Base-by-base conservation (phyloP, 2,888 invertebrate species). In the Diogma glabrata region DNA sequence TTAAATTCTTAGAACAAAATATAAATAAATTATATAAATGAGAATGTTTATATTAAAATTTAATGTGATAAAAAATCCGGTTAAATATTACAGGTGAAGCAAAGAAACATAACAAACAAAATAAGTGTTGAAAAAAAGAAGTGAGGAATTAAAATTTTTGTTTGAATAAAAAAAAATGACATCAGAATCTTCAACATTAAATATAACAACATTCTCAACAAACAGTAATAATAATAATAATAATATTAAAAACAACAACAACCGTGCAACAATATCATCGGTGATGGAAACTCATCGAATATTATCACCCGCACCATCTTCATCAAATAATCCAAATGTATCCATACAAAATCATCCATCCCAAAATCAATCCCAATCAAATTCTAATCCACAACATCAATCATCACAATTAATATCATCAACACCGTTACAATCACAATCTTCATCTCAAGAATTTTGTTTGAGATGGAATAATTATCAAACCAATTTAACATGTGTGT, bases 401-500 rank as follows among this genome's bases (percentile, higher is more conserved):
- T 60, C 63, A 14, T 33, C 48, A 55, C 52, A 61, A 59, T 53
- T 55, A 59, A 50, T n/a, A 55, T 20, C 53, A 38, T 28, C 43
- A 50, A 36, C 48, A 47, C 7, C 20, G 26, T 26, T 7, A 22
- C 50, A 19, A 45, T 48, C 47, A 24, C 55, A 30, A 24, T 36
- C 54, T 33, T 8, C 57, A 61, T 82, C 84, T 64, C 89, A 89
- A 75, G 89, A 90, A 69, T 91, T 90, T 72, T 91, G 90, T 70
- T 75, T 91, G 63, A 79, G 90, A 57, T 92, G 92, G 92, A 92
- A 92, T 76, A 91, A 92, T 72, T 92, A 91, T 71, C 90, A 90
- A 70, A 82, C 82, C 61, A 92, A 92, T 69, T 72, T 92, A 63
- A 86, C 90, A 61, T 87, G 82, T 74, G 69, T 70, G 49, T 70